phyloP scores from a whole-genome alignment of 2,797 vertebrate species.

The Anniella stebbinsi region DNA sequence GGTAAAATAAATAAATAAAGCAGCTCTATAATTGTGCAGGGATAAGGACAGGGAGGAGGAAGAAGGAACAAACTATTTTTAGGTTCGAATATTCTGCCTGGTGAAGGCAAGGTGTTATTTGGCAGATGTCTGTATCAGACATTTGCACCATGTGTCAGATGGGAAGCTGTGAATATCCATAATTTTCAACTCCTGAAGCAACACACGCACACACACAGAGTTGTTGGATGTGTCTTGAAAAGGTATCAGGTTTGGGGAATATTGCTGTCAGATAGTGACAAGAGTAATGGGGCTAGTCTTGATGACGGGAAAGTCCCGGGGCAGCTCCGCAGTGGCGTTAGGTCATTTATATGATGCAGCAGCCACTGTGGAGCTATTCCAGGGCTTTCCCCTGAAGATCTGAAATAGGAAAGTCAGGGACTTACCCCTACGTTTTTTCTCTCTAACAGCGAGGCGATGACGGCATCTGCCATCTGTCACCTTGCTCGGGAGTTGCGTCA shows the following conservation, averaged over 20 bases:
- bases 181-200: slow-evolving; percentile 6
- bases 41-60: slow-evolving; percentile 16
- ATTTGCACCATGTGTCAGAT: neutral
- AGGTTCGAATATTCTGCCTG: slow-evolving; percentile 51
- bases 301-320: too few species aligned
- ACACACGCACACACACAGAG: accelerated
- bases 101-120: slow-evolving; percentile 61
- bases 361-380: too few species aligned
- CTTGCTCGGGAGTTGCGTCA: too few species aligned
- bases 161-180: neutral
- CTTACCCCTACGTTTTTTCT: too few species aligned
- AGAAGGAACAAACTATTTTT: slow-evolving; percentile 69
- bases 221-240: too few species aligned
- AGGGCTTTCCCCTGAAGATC: too few species aligned
- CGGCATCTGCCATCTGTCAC: too few species aligned
- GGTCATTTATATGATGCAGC: too few species aligned
- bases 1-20: slow-evolving; percentile 65
- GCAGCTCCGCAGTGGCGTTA: too few species aligned
- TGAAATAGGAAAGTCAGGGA: too few species aligned
- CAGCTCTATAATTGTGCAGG: slow-evolving; percentile 76
- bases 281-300: too few species aligned
- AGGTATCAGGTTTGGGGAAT: neutral
- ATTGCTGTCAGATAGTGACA: neutral
- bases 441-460: too few species aligned
- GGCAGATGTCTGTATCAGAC: slow-evolving; percentile 50